Evolutionary conservation across 2,888 invertebrate species (phyloP), one percentile per base, ranked within the genome.

Genomic region (Acronicta aceris): DNA sequence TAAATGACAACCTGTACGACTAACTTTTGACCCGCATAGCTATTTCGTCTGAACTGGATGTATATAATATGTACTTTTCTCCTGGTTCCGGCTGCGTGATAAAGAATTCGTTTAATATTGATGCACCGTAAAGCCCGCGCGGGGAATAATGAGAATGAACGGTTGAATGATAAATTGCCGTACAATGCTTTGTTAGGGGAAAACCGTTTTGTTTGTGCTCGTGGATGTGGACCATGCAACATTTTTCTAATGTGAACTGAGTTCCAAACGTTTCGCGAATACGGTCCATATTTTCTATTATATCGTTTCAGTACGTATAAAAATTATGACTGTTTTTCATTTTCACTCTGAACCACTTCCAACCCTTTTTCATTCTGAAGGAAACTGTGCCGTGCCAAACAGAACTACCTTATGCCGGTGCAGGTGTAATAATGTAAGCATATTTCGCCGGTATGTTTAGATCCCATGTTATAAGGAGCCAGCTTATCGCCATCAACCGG

Each of bases 71-170:
- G 46, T 47, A 43, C 45, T 54, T 71, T 68, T 60, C 52, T 54
- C 49, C 48, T 67, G 38, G 54, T 57, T 63, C 45, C 45, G 49
- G 40, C 53, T 30, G 33, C 17, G 51, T 56, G 71, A 71, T 69
- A 71, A 67, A 78, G 74, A 71, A 75, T 62, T 64, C 76, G 47
- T 75, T 73, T 72, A 78, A 76, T 78, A 81, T 79, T 74, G 76
- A 80, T 78, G 69, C 60, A 47, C 51, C 49, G 62, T 55, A 60
- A 64, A 73, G 53, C 56, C 57, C 43, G 43, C 17, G 12, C 38
- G 33, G 56, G 58, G 52, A 58, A 75, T 45, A 65, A 71, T 54
- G 50, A 50, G 45, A 59, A 52, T 52, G 64, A 65, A 63, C 45
- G 58, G 21, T 50, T 65, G 56, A 76, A 65, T 76, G 77, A 76